Conservation (phyloP, 1,140 invertebrate species). For the Alviniconcha marisindica region DNA sequence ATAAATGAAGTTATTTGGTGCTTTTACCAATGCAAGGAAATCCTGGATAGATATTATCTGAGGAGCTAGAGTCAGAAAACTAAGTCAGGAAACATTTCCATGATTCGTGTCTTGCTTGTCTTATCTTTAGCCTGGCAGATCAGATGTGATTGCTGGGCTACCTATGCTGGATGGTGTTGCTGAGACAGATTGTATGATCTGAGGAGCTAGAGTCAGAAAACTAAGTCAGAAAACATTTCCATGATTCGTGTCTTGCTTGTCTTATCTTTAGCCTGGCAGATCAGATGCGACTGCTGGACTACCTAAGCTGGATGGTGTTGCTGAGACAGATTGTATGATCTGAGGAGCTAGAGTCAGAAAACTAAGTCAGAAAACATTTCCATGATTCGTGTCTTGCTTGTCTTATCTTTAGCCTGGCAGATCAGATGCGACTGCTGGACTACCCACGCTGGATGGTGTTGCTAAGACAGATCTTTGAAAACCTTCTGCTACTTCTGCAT, state of each 20-base stretch:
- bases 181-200: constrained; percentile 87
- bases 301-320: constrained; percentile 87
- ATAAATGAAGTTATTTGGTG: too few relatives aligned
- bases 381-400: background rate
- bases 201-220: too few relatives aligned
- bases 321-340: constrained; percentile 86
- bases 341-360: too few relatives aligned
- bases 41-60: too few relatives aligned
- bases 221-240: too few relatives aligned
- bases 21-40: too few relatives aligned
- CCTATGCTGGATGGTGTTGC: constrained; percentile 87
- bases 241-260: too few relatives aligned
- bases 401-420: constrained; percentile 57
- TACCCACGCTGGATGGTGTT: constrained; percentile 88
- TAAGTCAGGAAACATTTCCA: too few relatives aligned
- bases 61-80: too few relatives aligned
- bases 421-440: constrained; percentile 81
- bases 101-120: too few relatives aligned
- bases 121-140: constrained; percentile 61
- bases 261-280: constrained; percentile 60
- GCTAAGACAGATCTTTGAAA: constrained; percentile 85
- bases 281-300: constrained; percentile 81
- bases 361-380: too few relatives aligned
- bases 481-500: constrained; percentile 81
- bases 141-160: constrained; percentile 82